These are phyloP conservation scores for Tapera naevia DNA, from an alignment of 2,797 vertebrate genomes.

Conservation along the genomic window DNA sequence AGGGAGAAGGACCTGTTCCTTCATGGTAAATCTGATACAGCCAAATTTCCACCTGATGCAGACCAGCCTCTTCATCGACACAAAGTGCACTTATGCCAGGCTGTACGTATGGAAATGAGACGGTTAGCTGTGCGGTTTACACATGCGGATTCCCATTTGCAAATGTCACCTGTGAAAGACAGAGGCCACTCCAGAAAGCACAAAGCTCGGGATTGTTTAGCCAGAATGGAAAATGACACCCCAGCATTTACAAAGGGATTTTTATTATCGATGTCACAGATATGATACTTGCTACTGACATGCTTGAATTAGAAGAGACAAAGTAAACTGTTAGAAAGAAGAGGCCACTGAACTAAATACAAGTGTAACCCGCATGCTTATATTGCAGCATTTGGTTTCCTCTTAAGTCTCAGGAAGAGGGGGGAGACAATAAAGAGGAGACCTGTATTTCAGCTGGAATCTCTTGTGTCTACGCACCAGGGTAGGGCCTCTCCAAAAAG, in stretches of 20 bases:
- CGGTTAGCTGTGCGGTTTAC: not conserved
- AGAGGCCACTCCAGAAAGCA: slow-evolving; percentile 54
- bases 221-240: slow-evolving; percentile 68
- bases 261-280: slow-evolving; percentile 68
- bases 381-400: slow-evolving; percentile 57
- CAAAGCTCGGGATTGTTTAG: slow-evolving; percentile 68
- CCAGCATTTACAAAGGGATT: slow-evolving; percentile 68
- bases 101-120: slow-evolving; percentile 24
- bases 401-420: not conserved
- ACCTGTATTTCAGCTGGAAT: slow-evolving; percentile 35
- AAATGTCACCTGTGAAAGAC: slow-evolving; percentile 65
- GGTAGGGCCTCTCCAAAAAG: slow-evolving; percentile 41
- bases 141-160: slow-evolving; percentile 31
- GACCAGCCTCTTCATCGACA: not conserved
- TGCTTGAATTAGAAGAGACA: slow-evolving; percentile 73
- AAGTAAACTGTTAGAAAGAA: slow-evolving; percentile 69
- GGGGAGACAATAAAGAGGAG: slow-evolving; percentile 11
- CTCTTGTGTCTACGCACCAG: not conserved
- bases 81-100: not conserved
- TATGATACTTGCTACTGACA: slow-evolving; percentile 68
- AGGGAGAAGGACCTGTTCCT: not conserved
- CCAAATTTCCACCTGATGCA: not conserved
- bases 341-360: slow-evolving; percentile 58
- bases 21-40: accelerated
- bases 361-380: slow-evolving; percentile 45